These are phyloP conservation scores for Epinotia brunnichana DNA, from an alignment of 2,888 invertebrate species.

Conservation along the genomic window DNA sequence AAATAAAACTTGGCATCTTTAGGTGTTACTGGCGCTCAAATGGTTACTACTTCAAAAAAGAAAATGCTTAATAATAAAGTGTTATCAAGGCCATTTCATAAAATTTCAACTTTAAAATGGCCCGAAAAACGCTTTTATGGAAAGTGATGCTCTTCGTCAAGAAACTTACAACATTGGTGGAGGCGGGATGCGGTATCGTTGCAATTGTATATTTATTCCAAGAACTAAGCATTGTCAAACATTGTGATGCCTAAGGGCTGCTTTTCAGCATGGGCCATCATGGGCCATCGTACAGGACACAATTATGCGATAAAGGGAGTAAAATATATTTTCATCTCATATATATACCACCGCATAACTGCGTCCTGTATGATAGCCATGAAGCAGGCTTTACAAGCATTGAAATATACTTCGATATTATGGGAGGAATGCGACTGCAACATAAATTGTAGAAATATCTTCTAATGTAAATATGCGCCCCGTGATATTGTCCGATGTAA, in stretches of 20 bases:
- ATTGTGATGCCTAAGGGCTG: not conserved
- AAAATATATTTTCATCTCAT: no score
- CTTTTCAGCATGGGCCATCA: not conserved
- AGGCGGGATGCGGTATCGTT: not conserved
- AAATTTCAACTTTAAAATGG: no score
- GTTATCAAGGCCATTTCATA: no score
- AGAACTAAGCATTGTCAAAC: not conserved
- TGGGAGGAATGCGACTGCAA: not conserved
- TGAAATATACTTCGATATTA: slow-evolving; percentile 8
- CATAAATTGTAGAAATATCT: not conserved
- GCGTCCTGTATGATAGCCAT: no score
- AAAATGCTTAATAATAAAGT: no score
- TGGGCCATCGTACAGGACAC: no score
- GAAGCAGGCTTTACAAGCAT: not conserved
- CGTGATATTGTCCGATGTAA: slow-evolving; percentile 3
- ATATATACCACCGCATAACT: no score
- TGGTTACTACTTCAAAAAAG: no score
- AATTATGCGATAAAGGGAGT: no score
- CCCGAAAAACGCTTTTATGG: not conserved
- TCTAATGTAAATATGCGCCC: not conserved
- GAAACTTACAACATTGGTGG: not conserved
- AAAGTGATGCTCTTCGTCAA: not conserved
- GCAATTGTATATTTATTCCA: not conserved
- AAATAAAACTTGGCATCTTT: no score
- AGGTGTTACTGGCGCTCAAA: no score